Conservation (phyloP, 2,797 vertebrate genomes). For the Mormyrus hasselquistii region DNA sequence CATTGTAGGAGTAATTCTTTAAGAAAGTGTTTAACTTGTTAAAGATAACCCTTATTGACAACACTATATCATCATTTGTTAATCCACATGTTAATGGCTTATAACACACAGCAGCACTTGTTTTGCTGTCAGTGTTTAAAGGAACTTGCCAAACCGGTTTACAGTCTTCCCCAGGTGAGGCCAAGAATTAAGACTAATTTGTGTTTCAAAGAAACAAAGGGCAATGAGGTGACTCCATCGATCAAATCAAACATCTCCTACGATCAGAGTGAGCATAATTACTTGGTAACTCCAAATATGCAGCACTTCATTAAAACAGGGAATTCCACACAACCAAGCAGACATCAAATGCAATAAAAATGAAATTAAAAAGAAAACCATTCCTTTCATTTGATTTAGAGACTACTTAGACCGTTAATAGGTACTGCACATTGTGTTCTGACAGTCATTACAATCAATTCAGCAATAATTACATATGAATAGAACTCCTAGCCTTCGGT, state of each 20-base stretch:
- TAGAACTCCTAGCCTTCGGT: not conserved
- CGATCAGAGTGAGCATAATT: not conserved
- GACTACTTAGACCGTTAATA: not conserved
- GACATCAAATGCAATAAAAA: not conserved
- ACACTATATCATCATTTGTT: not conserved
- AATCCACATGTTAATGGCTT: not conserved
- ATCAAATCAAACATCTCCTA: not conserved
- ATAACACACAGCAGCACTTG: not conserved
- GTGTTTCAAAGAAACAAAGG: not conserved
- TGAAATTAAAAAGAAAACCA: not conserved
- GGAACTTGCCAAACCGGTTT: conserved; percentile 17
- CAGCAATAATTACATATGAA: not conserved
- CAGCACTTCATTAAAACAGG: not conserved
- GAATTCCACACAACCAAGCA: not conserved
- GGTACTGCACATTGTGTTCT: not conserved
- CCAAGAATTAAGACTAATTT: conserved; percentile 3
- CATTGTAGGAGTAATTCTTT: not conserved
- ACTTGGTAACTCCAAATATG: not conserved
- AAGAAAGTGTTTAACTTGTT: not conserved
- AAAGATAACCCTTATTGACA: not conserved
- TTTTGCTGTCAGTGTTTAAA: not conserved
- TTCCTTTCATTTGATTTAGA: not conserved
- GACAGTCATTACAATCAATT: not conserved
- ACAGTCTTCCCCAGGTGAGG: not conserved
- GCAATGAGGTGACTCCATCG: not conserved